A percentile compares a stretch with the other conserved stretches of the same genome.
phyloP scores from a whole-genome alignment of 2,888 invertebrate genomes.

The Hypselothyrea guttata region DNA sequence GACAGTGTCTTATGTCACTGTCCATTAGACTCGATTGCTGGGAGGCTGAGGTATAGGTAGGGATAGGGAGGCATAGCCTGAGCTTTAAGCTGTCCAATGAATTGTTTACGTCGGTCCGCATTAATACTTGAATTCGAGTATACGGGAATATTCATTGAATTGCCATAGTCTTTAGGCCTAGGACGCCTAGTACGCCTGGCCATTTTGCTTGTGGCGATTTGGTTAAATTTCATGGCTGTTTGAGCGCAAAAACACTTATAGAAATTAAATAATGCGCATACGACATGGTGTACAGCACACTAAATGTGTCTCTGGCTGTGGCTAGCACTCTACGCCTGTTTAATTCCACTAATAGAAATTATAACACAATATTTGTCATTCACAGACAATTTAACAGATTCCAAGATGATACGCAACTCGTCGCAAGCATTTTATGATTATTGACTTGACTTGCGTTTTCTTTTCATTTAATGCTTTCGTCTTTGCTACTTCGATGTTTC shows the following conservation, averaged over 20 bases:
- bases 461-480: constrained; percentile 5
- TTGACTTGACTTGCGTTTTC: constrained; percentile 55
- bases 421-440: constrained; percentile 65
- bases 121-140: constrained; percentile 16
- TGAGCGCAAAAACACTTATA: constrained; percentile 61
- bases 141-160: constrained; percentile 48
- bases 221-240: constrained; percentile 53
- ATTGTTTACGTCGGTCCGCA: constrained; percentile 39
- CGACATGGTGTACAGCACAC: constrained; percentile 44
- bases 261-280: constrained; percentile 72
- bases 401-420: constrained; percentile 36
- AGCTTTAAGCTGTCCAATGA: constrained; percentile 54
- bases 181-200: neutral
- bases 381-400: constrained; percentile 75
- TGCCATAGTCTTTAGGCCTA: constrained; percentile 14
- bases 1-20: constrained; percentile 71
- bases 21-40: constrained; percentile 55
- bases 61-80: neutral
- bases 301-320: no score
- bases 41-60: neutral
- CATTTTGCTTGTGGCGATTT: constrained; percentile 8
- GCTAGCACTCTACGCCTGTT: constrained; percentile 30
- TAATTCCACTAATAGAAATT: constrained; percentile 74
- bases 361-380: constrained; percentile 76
- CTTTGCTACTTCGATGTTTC: constrained; percentile 13